Base-by-base conservation (phyloP, 2,113 vertebrate genomes). In the Ptilorrhoa leucosticta region DNA sequence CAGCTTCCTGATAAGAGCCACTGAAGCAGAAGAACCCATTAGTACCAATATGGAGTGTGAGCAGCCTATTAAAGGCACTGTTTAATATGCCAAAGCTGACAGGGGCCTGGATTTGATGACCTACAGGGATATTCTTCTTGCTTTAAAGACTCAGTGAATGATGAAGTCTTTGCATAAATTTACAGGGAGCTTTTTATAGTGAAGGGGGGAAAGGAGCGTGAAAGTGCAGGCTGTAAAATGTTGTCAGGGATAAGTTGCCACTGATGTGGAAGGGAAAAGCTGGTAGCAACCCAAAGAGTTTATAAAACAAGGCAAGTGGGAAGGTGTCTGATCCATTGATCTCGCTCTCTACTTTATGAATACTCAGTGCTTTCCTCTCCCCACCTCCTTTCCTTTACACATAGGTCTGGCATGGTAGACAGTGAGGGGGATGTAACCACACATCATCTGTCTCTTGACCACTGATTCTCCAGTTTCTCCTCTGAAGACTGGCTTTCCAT, bases 161-260 rank as follows among this genome's bases (percentile, higher is more conserved):
- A 89, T 84, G 66, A 93, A 73, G 44, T 69, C 72, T 94, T 90
- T 77, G 88, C 92, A 94, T 92, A 94, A 93, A 94, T 94, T 96
- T 96, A 47, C 86, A 68, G 48, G 15, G 35, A 92, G 60, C 39
- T 96, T 95, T 95, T 95, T 94, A 87, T 92, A 93, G 76, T 37
- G 56, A 75, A 92, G 22, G 7, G 35, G 9, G 28, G 10, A 95
- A 93, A 93, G 64, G 47, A 89, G 47, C 2, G 2, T 93, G 86
- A 93, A 96, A 92, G 72, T 83, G 60, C 76, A 83, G 69, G 30
- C 47, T 80, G 35, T 61, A 76, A 82, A 95, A 91, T 75, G 28
- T 91, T 18, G 2, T 81, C 76, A 78, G 33, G 60, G 58, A 47
- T 78, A 83, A 86, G 64, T 83, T 95, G 66, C 76, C 71, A 51